A percentile compares a stretch with the other conserved stretches of the same genome.
phyloP scores from a whole-genome alignment of 2,888 invertebrate species.

The Drosophila neotestacea region DNA sequence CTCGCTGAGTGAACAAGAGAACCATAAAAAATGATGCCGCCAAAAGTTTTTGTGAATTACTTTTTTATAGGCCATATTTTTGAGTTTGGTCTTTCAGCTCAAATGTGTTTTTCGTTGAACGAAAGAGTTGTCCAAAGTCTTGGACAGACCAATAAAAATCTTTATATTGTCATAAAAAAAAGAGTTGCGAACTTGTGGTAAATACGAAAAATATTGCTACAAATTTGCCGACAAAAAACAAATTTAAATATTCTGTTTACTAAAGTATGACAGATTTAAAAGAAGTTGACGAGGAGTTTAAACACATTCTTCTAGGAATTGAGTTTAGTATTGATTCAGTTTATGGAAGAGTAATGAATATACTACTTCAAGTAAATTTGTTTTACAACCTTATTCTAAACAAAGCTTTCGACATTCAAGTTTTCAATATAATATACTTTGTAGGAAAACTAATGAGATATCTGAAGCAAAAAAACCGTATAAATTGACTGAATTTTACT shows the following conservation, averaged over 20 bases:
- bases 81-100: slow-evolving; percentile 10
- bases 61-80: slow-evolving; percentile 35
- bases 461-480: neutral
- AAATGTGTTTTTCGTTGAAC: slow-evolving; percentile 1
- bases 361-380: too few relatives aligned
- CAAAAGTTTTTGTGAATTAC: slow-evolving; percentile 25
- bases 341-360: neutral
- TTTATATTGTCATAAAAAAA: slow-evolving; percentile 4
- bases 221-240: neutral
- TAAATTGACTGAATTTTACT: neutral
- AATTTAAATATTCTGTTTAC: neutral
- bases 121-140: slow-evolving; percentile 3
- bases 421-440: too few relatives aligned
- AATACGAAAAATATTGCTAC: slow-evolving; percentile 7
- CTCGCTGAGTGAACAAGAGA: neutral
- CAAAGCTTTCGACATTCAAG: too few relatives aligned
- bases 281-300: neutral
- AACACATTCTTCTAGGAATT: neutral
- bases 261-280: neutral
- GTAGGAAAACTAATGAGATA: too few relatives aligned
- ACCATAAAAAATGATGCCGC: slow-evolving; percentile 30
- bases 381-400: too few relatives aligned
- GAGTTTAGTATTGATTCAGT: neutral
- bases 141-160: neutral
- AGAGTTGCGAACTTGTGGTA: slow-evolving; percentile 14